Percentiles rank a stretch among this genome's conserved stretches.
phyloP scores from a whole-genome alignment of 2,888 invertebrate genomes.

The Lycocerus yunnanus region DNA sequence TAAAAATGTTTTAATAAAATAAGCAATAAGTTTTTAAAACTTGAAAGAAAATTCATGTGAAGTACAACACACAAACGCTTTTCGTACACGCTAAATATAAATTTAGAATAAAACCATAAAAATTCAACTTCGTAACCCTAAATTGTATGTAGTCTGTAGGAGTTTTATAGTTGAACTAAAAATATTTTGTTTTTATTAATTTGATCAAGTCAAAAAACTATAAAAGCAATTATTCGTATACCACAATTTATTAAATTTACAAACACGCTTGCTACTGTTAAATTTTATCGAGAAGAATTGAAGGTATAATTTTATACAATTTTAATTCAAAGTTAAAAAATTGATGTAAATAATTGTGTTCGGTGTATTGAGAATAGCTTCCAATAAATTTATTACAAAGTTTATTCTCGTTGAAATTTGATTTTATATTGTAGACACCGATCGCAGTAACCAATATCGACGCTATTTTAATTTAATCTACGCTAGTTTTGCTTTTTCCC shows the following conservation, averaged over 20 bases:
- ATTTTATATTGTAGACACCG: no score
- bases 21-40: not conserved
- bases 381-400: no score
- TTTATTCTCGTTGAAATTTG: no score
- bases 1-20: not conserved
- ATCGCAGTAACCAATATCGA: no score
- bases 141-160: not conserved
- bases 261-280: no score
- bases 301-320: no score
- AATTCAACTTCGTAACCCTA: not conserved
- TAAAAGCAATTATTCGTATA: not conserved
- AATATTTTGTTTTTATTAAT: not conserved
- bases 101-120: not conserved
- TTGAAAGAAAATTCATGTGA: not conserved
- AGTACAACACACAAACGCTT: not conserved
- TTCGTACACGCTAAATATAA: not conserved
- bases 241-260: no score
- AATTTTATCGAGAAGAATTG: no score
- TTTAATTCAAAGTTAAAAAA: no score
- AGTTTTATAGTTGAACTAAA: not conserved
- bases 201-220: not conserved
- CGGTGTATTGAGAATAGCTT: no score
- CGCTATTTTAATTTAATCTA: no score
- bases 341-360: no score
- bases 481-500: not conserved